Evolutionary conservation across 2,797 vertebrate species (phyloP), one percentile per base, ranked within the genome.

Genomic region (Macrochelys suwanniensis): DNA sequence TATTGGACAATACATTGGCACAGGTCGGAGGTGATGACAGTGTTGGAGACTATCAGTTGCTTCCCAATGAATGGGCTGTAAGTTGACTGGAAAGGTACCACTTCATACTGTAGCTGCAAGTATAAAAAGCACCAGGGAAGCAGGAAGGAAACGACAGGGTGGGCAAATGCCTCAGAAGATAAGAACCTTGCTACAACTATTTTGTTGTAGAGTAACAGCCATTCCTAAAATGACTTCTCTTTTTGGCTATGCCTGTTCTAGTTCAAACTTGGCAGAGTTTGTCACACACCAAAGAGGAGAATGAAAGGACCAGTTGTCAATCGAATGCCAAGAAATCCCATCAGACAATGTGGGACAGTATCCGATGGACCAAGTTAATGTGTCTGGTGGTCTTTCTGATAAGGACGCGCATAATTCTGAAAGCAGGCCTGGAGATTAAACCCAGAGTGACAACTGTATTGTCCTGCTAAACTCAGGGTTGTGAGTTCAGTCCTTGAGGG

Each of bases 31-130:
- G 26, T 26, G 12, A 15, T 59, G 68, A 7, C 56, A 15, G 42
- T 86, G 1, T 11, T 84, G 26, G 76, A 74, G 53, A 54, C 84
- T 53, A 82, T 50, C 56, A 91, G 49, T 77, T 91, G 76, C 82
- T 88, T 92, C 84, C 82, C 25, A 79, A 5, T 82, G 87, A 78
- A 61, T 83, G 77, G 82, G 26, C 82, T 93, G 13, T 54, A 85
- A 88, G 89, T 76, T 83, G 82, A 53, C 1, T 95, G 82, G 89
- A 91, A 74, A 65, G 82, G 59, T 95, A 85, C 78, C 82, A 90
- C 82, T 23, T 84, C 78, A 90, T 80, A 80, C 68, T 84, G 87
- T 85, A 83, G 78, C 37, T 49, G 17, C 42, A 76, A 89, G 84
- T 74, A 92, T 80, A 82, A 93, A 80, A 93, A 90, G 33, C 33